Conservation (phyloP, 1,140 invertebrate genomes). For the Drosophila dunni region DNA sequence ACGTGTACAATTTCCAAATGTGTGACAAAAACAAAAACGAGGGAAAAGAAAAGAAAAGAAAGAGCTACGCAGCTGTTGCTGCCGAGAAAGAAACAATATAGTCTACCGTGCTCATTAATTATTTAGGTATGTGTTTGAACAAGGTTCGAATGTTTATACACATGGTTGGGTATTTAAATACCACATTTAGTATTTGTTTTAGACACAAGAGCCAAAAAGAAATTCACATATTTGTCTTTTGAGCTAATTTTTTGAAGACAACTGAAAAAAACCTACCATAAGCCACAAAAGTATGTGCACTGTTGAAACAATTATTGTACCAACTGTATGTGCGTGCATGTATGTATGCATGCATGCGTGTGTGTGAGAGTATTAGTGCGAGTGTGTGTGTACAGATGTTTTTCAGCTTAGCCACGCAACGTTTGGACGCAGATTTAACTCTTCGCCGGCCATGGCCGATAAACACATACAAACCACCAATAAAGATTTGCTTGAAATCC, state of each 20-base stretch:
- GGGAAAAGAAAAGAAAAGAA: conserved; percentile 8
- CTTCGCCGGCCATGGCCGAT: conserved; percentile 15
- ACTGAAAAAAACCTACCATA: no score
- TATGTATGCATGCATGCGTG: neutral
- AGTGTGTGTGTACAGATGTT: conserved; percentile 38
- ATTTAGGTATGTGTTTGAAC: conserved; percentile 6
- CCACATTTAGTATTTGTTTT: no score
- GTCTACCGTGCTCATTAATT: neutral
- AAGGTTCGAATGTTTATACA: conserved; percentile 21
- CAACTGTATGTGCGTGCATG: no score
- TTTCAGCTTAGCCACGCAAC: conserved; percentile 33
- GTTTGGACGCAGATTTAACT: neutral
- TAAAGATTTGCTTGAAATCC: conserved; percentile 1
- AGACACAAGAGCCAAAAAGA: no score
- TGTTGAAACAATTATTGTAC: no score
- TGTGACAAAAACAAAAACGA: conserved; percentile 1
- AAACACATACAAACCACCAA: neutral
- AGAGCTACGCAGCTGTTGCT: conserved; percentile 8
- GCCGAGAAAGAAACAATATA: conserved; percentile 8
- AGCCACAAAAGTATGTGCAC: no score
- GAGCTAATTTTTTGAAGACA: no score
- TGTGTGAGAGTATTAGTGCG: neutral
- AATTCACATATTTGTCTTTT: no score
- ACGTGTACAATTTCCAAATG: conserved; percentile 41
- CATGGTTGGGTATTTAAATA: neutral